Evolutionary conservation across 2,888 invertebrate species (phyloP), one percentile per base, ranked within the genome.

Genomic region (Dolichomitus sp.): DNA sequence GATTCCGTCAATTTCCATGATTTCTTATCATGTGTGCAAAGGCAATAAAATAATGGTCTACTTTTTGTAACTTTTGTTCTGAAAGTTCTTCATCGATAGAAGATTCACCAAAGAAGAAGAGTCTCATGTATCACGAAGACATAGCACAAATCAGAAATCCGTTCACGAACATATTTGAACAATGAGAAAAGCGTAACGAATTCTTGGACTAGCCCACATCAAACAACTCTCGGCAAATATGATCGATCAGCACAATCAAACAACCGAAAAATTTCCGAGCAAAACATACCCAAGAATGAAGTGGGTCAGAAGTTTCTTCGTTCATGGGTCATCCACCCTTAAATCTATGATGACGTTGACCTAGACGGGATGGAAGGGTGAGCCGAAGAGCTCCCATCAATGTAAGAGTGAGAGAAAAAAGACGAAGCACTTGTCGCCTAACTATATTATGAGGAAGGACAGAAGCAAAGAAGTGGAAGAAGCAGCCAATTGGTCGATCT

Each of bases 341-440:
- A 12, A 30, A 72, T 72, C 57, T 30, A 59, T 72, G 42, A 57
- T 30, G 59, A 72, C 59, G 59, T 59, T 45, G 59, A 48, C 30
- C 59, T 30, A 14, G 45, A 59, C 30, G 42, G 42, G 30, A 14
- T 19, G 14, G 59, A n/a, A 59, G 33, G 42, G 9, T 7, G 11
- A 40, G 30, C 5, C 33, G 11, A 6, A 54, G 14, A 69, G 17
- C 14, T n/a, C 30, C 57, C 17, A 12, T 30, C 45, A 45, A 57
- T 27, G 42, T n/a, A 30, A 30, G 27, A 30, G 52, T 12, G 54
- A 54, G n/a, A 57, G 70, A 59, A 52, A 54, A 42, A 59, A 59
- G 30, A 9, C 17, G 12, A 45, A 70, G 42, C 30, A 30, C 59
- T 57, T 57, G 57, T 59, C 70, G 59, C 30, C 45, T 57, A 72